Percentiles rank a stretch among this genome's conserved stretches.
phyloP scores from a whole-genome alignment of 2,888 invertebrate genomes.

The Callyntrura sp. region DNA sequence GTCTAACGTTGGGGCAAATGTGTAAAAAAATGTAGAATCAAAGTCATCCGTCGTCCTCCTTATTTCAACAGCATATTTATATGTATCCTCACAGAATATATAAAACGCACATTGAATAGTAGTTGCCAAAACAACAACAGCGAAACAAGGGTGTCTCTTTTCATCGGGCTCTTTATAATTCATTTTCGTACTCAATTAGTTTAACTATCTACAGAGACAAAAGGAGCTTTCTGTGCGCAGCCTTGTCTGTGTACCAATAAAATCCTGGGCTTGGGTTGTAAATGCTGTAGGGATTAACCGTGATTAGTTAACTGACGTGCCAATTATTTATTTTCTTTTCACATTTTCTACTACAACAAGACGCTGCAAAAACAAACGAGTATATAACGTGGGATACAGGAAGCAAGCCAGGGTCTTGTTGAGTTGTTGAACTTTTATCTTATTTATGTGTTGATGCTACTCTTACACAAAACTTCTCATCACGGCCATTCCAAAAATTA shows the following conservation, averaged over 20 bases:
- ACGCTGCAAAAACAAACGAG: not conserved
- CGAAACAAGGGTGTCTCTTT: not conserved
- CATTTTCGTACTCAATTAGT: conserved; percentile 14
- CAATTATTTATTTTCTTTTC: conserved; percentile 40
- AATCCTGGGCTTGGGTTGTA: not conserved
- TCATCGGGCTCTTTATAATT: conserved; percentile 5
- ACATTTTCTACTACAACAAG: not conserved
- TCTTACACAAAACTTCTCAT: not conserved
- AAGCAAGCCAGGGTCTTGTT: conserved; percentile 7
- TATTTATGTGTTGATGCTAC: not conserved
- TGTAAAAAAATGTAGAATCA: too few relatives aligned
- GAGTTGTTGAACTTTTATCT: conserved; percentile 31
- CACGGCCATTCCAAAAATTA: too few relatives aligned
- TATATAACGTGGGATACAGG: not conserved
- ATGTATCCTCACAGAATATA: not conserved
- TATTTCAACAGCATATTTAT: not conserved
- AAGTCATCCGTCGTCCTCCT: too few relatives aligned
- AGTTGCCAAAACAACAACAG: not conserved
- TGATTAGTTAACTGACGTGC: conserved; percentile 17
- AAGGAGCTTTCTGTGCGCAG: not conserved
- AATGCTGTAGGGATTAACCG: conserved; percentile 8
- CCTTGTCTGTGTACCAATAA: not conserved
- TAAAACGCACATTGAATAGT: not conserved
- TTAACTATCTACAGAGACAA: not conserved
- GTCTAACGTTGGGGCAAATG: not conserved